phyloP scores from a whole-genome alignment of 2,797 vertebrate species.

The Erpetoichthys calabaricus region DNA sequence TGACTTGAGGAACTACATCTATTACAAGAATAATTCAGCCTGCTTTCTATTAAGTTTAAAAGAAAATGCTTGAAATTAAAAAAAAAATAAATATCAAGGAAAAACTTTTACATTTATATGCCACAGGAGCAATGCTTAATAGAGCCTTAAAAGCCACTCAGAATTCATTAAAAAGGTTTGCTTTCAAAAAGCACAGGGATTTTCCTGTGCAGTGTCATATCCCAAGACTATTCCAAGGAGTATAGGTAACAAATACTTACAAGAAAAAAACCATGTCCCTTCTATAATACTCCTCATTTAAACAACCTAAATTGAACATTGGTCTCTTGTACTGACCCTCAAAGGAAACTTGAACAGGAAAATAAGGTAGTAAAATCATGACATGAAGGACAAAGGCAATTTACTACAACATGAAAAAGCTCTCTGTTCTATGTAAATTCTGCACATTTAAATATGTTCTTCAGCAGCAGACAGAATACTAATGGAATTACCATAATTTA shows the following conservation, averaged over 20 bases:
- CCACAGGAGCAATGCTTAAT: too few species aligned
- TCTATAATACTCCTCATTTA: slow-evolving; percentile 4
- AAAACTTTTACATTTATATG: too few species aligned
- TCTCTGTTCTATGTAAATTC: slow-evolving; percentile 31
- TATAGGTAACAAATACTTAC: too few species aligned
- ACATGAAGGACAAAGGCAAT: slow-evolving; percentile 23
- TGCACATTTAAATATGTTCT: slow-evolving; percentile 40
- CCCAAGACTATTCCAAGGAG: neutral
- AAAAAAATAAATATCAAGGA: too few species aligned
- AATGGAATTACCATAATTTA: slow-evolving; percentile 59
- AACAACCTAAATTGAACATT: slow-evolving; percentile 26
- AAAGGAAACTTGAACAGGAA: slow-evolving; percentile 20
- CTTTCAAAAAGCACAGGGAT: neutral
- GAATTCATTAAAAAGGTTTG: too few species aligned
- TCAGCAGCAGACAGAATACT: slow-evolving; percentile 35
- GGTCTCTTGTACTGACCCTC: slow-evolving; percentile 19
- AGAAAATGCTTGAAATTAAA: too few species aligned
- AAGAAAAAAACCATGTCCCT: too few species aligned
- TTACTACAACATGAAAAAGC: slow-evolving; percentile 27
- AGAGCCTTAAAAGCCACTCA: too few species aligned
- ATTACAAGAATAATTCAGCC: too few species aligned
- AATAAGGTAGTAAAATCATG: slow-evolving; percentile 18
- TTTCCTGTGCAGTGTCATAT: neutral
- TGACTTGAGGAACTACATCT: neutral
- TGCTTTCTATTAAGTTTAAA: too few species aligned